Base-by-base conservation (phyloP, 2,797 vertebrate species). In the Falco columbarius region DNA sequence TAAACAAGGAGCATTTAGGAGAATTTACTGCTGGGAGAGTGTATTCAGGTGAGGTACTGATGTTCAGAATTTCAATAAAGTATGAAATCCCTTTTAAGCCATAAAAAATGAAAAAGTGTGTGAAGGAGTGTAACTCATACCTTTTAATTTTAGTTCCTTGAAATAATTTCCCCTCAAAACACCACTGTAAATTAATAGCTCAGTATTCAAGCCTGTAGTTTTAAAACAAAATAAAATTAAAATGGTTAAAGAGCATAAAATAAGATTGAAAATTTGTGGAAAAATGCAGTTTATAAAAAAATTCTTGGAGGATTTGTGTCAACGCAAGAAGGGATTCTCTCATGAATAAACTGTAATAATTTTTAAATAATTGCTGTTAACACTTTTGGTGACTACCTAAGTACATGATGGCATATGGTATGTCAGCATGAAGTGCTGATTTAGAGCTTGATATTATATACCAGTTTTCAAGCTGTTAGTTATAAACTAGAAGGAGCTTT, bases 261-360 rank as follows among this genome's bases (percentile, higher is more conserved):
- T 54, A 65, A 13, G 15, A 24, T 55, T 32, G 71, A n/a, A 89
- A 82, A 73, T 1, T 24, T 19, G 20, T 30, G 30, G 47, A 5
- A 72, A 42, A 70, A 85, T 27, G 29, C 23, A 30, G 11, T 38
- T 85, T 32, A 4, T 32, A 16, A 67, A 46, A 62, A 40, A 40
- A 40, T 40, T 12, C 40, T 84, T 6, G 16, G 32, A 72, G 34
- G 47, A 22, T 66, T 59, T 63, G 67, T 92, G 32, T 76, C 3
- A 2, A 6, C 74, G 62, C 58, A 84, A 65, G 81, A 76, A 86
- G 52, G 76, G 88, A 63, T 93, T 67, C 90, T 94, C 93, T 80
- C 73, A 15, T 92, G 93, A 93, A 54, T 76, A 80, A 95, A 85
- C 81, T 46, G 52, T 89, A 93, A 94, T 95, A 79, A 93, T 95